Evolutionary conservation across 1,140 invertebrate species (phyloP).

Genomic region (Drosophila ogumai): DNA sequence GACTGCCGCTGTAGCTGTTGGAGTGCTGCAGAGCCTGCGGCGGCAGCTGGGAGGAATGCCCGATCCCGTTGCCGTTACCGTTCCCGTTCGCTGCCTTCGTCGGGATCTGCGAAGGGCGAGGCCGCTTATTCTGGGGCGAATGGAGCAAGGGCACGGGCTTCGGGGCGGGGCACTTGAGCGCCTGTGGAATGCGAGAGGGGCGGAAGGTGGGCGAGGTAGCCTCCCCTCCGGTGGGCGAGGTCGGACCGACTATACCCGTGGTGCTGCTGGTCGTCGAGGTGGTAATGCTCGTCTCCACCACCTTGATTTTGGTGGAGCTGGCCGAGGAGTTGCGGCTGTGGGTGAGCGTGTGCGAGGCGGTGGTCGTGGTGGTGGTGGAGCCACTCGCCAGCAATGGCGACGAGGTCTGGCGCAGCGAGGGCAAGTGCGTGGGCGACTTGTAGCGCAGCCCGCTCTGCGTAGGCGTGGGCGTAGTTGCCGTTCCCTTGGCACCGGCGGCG

Average conservation of each 20-base stretch:
- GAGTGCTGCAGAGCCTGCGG: constrained; percentile 72
- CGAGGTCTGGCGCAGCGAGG: constrained; percentile 65
- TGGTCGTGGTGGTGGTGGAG: constrained; percentile 49
- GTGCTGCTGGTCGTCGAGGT: constrained; percentile 53
- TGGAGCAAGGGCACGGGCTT: constrained; percentile 71
- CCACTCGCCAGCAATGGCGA: constrained; percentile 54
- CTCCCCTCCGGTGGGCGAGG: constrained; percentile 52
- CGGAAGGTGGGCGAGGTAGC: constrained; percentile 77
- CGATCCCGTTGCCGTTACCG: constrained; percentile 15
- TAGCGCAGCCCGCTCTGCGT: constrained; percentile 63
- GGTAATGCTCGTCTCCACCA: constrained; percentile 68
- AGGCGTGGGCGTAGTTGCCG: constrained; percentile 54
- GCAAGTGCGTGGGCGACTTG: constrained; percentile 82
- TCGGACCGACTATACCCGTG: constrained; percentile 37
- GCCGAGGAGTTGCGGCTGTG: constrained; percentile 81
- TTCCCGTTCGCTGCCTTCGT: constrained; percentile 78
- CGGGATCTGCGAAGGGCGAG: constrained; percentile 82
- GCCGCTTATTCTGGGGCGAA: constrained; percentile 80
- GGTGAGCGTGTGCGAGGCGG: constrained; percentile 65
- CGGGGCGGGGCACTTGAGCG: constrained; percentile 64
- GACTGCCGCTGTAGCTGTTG: constrained; percentile 78
- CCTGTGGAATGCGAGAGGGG: constrained; percentile 84
- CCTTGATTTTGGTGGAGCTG: constrained; percentile 81
- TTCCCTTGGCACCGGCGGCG: constrained; percentile 43
- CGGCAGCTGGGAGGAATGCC: constrained; percentile 22